These are phyloP conservation scores for Diarsia brunnea DNA, from an alignment of 2,888 invertebrate genomes.

Conservation along the genomic window DNA sequence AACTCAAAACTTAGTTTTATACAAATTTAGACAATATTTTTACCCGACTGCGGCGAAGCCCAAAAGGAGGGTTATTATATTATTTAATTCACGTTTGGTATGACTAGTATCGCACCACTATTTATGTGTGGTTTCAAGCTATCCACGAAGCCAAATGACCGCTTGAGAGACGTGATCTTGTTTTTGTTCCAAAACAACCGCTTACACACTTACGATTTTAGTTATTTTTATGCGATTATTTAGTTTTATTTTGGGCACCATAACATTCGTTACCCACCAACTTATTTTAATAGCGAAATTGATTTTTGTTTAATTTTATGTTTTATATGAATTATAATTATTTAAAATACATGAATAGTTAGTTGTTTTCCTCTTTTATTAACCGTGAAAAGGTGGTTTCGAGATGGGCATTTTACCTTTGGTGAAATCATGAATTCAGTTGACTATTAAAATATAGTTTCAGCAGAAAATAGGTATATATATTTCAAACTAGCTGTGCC, in stretches of 20 bases:
- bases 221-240: conserved; percentile 17
- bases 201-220: conserved; percentile 71
- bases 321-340: too few relatives aligned
- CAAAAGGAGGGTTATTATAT: background rate
- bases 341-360: too few relatives aligned
- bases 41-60: too few relatives aligned
- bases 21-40: conserved; percentile 6
- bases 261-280: background rate
- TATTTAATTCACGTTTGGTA: conserved; percentile 41
- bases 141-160: conserved; percentile 76
- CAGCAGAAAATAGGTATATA: too few relatives aligned
- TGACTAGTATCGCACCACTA: conserved; percentile 53
- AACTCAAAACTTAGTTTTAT: conserved; percentile 17
- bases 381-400: background rate
- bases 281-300: background rate
- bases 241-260: background rate
- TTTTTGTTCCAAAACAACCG: conserved; percentile 81
- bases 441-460: background rate
- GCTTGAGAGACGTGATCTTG: conserved; percentile 69
- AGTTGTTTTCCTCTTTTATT: background rate
- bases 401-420: background rate
- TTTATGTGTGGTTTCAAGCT: conserved; percentile 64
- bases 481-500: too few relatives aligned
- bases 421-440: too few relatives aligned
- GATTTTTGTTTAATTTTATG: too few relatives aligned